Base-by-base conservation (phyloP, 2,797 vertebrate genomes). In the Xenopus petersii region DNA sequence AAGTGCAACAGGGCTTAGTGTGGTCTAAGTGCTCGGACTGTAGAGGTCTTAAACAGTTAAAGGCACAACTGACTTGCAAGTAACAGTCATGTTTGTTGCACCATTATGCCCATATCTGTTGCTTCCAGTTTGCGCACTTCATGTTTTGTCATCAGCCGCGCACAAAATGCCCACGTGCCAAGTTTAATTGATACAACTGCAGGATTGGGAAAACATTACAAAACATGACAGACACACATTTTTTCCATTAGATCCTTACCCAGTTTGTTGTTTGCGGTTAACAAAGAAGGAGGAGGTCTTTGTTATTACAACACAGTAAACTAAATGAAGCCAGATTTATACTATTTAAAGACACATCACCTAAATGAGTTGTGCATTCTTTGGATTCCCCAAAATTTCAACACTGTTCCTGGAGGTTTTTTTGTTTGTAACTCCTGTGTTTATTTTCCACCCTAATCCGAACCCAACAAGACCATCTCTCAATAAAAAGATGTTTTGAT, bases 121-220 rank as follows among this genome's bases (percentile, higher is more conserved):
- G 5, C 36, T 42, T 42, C 36, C 36, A 42, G 36, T 42, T 42
- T 42, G 36, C 5, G 8, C 8, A 6, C 33, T 36, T 36, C 6
- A 6, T 36, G 33, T 42, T 42, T 42, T 42, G 36, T 42, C 36
- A 42, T 42, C 36, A 42, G 36, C 55, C 60, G 51, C 46, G 11
- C 46, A 36, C 17, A 11, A 64, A n/a, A 36, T 64, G 11, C 36
- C 33, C 62, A 10, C 21, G 11, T 33, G 49, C 60, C 54, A 30
- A 30, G 49, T 36, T 60, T 68, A 60, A 24, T 64, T 64, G 21
- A 55, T 3, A 24, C 64, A 58, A 71, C 24, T 73, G 42, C 10
- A 60, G 33, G 47, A 64, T 68, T 68, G 64, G 12, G 59, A 64
- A 69, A 73, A 47, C 42, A 55, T 77, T 73, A 42, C 65, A 47